Evolutionary conservation across 2,888 invertebrate species (phyloP).

Genomic region (Camponotus fellah): DNA sequence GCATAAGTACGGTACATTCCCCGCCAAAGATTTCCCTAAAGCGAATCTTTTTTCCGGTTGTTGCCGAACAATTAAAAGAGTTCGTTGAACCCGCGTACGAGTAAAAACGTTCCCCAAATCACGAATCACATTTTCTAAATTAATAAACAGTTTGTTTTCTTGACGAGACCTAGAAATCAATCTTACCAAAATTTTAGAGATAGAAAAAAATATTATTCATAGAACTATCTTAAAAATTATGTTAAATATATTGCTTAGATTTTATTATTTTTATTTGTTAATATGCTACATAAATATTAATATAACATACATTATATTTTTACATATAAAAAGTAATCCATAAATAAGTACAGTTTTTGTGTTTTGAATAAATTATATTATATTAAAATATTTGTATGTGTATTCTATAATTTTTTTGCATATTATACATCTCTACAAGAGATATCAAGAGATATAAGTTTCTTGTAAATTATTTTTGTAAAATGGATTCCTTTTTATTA

Average conservation of each 20-base stretch:
- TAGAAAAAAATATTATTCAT: neutral
- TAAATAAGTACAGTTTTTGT: neutral
- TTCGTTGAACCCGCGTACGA: slow-evolving; percentile 68
- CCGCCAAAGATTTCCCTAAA: slow-evolving; percentile 78
- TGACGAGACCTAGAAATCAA: neutral
- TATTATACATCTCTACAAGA: neutral
- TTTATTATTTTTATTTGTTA: neutral
- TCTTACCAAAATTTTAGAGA: neutral
- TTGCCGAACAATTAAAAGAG: slow-evolving; percentile 67
- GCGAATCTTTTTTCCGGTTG: slow-evolving; percentile 69
- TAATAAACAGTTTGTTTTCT: neutral
- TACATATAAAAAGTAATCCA: neutral
- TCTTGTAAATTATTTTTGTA: slow-evolving; percentile 50
- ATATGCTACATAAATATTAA: neutral
- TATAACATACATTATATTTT: neutral
- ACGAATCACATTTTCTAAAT: neutral
- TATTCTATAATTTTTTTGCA: neutral
- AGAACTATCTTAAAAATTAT: neutral
- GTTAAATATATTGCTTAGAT: neutral
- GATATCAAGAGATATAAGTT: slow-evolving; percentile 35
- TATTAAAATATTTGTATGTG: neutral
- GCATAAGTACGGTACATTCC: slow-evolving; percentile 82
- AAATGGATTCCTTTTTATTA: slow-evolving; percentile 63
- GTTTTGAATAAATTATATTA: neutral
- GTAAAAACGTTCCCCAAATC: slow-evolving; percentile 10